Evolutionary conservation across 2,888 invertebrate genomes (phyloP).

Genomic region (Lasioglossum leucozonium): DNA sequence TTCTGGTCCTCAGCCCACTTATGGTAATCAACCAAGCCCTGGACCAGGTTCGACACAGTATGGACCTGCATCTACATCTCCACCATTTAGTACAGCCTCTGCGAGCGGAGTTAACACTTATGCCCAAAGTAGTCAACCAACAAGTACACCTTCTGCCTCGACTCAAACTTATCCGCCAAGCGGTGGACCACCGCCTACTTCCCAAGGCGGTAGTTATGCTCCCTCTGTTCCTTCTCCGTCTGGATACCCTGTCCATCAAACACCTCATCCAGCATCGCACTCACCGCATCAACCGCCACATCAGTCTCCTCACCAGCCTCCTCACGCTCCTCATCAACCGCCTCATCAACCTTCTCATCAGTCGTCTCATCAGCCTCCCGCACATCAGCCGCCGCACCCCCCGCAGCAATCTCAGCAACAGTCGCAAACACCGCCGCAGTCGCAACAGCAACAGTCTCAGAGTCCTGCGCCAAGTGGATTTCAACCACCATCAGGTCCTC

Average conservation of each 20-base stretch:
- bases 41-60: constrained; percentile 82
- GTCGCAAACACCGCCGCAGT: constrained; percentile 77
- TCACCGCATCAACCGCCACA: constrained; percentile 82
- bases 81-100: constrained; percentile 81
- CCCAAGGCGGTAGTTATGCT: constrained; percentile 82
- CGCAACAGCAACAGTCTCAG: constrained; percentile 83
- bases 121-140: constrained; percentile 82
- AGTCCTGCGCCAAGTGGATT: constrained; percentile 86
- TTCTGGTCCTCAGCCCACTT: constrained; percentile 84
- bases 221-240: constrained; percentile 87
- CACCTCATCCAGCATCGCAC: constrained; percentile 85
- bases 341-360: constrained; percentile 75
- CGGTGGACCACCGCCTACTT: constrained; percentile 81
- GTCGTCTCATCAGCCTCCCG: constrained; percentile 79
- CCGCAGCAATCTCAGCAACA: constrained; percentile 82
- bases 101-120: constrained; percentile 81
- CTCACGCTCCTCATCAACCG: constrained; percentile 82
- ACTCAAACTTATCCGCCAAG: constrained; percentile 88
- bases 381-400: constrained; percentile 85
- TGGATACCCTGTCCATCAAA: constrained; percentile 86
- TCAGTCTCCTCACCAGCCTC: constrained; percentile 80
- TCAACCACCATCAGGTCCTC: constrained; percentile 84
- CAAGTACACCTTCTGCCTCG: constrained; percentile 84
- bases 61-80: constrained; percentile 82
- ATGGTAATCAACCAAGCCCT: constrained; percentile 87